Evolutionary conservation across 1,140 invertebrate genomes (phyloP), one percentile per base, ranked within the genome.

Genomic region (Scylla paramamosain): DNA sequence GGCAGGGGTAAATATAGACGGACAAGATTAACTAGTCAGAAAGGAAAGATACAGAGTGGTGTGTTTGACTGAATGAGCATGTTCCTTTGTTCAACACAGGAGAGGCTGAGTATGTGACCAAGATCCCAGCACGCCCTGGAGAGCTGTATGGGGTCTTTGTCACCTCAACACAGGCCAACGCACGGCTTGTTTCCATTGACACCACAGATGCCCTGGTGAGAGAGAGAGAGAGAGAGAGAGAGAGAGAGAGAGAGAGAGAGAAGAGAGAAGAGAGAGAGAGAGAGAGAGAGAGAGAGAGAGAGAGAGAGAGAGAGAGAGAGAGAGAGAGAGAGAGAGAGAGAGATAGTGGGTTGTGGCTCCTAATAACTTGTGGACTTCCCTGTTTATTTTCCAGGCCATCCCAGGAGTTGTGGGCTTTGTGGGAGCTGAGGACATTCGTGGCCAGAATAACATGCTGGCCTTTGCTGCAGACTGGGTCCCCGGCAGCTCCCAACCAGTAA

Each of bases 61-160:
- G 39, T 39, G 39, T 39, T 39, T 39, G 39, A 39, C 39, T 59
- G 52, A 59, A 0, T 4, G 52, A 4, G 16, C 2, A 20, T 59
- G 52, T 59, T 88, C 2, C 87, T 88, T 39, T 28, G 4, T n/a
- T 39, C 67, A 77, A 25, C 14, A 95, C 97, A 96, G 97, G 97
- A 10, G 97, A 97, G 96, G 97, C 97, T 2, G 95, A 97, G 93
- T 97, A 97, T 96, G 96, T 97, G 25, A 97, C 97, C 96, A 97
- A 97, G 96, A 97, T 97, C 48, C 96, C 97, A 31, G 83, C 94
- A 6, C 93, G 95, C 16, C 94, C 95, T 8, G 96, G 96, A 25
- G 97, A 97, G 94, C 96, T 97, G 6, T 96, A 96, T 96, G 97
- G 96, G 45, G 96, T 97, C 4, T 97, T 97, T 96, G 97, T 97